phyloP scores from a whole-genome alignment of 1,140 invertebrate genomes.

The Scaptodrosophila lebanonensis region DNA sequence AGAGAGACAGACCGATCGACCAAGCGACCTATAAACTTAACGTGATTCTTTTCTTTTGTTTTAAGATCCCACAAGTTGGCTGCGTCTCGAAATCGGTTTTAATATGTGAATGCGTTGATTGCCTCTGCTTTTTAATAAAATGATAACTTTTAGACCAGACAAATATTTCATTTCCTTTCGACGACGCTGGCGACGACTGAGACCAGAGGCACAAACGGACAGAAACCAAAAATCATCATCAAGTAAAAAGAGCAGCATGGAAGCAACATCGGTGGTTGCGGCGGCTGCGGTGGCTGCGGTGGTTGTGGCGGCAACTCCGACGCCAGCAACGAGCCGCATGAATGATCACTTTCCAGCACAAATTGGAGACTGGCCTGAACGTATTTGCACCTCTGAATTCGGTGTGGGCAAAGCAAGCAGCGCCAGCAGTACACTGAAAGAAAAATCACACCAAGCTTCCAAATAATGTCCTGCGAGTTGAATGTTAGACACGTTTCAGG shows the following conservation, averaged over 20 bases:
- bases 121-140: conserved; percentile 76
- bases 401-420: conserved; percentile 55
- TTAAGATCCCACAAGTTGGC: conserved; percentile 60
- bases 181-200: conserved; percentile 31
- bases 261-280: conserved; percentile 25
- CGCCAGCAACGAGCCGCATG: conserved; percentile 28
- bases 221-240: conserved; percentile 66
- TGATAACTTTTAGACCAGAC: conserved; percentile 76
- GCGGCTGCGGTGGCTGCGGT: conserved; percentile 33
- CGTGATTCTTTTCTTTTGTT: conserved; percentile 25
- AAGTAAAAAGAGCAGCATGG: conserved; percentile 13
- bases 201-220: conserved; percentile 16
- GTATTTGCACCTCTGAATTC: conserved; percentile 76
- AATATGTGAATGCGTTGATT: conserved; percentile 77
- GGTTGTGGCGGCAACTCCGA: conserved; percentile 32
- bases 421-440: not conserved
- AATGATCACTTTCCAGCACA: conserved; percentile 68
- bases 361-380: conserved; percentile 68
- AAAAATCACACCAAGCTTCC: too few species aligned
- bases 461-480: too few species aligned
- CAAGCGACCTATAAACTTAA: conserved; percentile 51
- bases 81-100: conserved; percentile 34
- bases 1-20: not conserved
- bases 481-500: too few species aligned
- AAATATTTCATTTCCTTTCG: conserved; percentile 76